Percentiles rank a stretch among this genome's conserved stretches.
Evolutionary conservation across 2,888 invertebrate species (phyloP).

Genomic region (Caenorhabditis macrosperma): DNA sequence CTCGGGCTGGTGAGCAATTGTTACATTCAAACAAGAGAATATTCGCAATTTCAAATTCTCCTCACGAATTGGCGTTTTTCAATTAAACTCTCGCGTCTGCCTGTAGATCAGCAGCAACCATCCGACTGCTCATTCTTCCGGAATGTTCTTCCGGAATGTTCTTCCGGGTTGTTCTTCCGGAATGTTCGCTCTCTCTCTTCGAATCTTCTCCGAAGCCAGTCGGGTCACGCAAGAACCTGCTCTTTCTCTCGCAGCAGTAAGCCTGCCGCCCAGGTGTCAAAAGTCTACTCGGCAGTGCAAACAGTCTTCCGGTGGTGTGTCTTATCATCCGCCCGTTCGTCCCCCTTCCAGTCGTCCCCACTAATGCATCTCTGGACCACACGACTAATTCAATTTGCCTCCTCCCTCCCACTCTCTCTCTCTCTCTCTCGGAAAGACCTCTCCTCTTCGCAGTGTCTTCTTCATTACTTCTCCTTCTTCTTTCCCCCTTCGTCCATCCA

Average conservation of each 20-base stretch:
- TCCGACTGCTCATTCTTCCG: no score
- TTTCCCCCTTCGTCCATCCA: background rate
- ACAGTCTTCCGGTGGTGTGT: constrained; percentile 4
- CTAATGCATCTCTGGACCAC: constrained; percentile 7
- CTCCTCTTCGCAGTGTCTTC: no score
- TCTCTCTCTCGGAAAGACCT: no score
- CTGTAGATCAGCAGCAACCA: no score
- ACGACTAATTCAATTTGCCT: constrained; percentile 44
- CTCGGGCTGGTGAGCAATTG: background rate
- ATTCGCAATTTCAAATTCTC: no score
- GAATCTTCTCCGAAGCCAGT: background rate
- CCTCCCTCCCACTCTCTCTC: constrained; percentile 9
- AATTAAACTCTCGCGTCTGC: no score
- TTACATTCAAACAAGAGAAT: no score
- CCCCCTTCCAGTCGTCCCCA: background rate
- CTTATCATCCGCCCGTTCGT: background rate
- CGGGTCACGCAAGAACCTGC: background rate
- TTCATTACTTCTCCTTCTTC: constrained; percentile 5
- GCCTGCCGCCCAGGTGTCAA: constrained; percentile 28
- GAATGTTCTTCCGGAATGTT: background rate
- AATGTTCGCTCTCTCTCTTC: no score
- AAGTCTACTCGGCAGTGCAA: constrained; percentile 30
- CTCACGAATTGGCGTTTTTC: no score
- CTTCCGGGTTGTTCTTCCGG: background rate
- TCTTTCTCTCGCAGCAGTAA: background rate